phyloP scores from a whole-genome alignment of 2,113 vertebrate genomes.

The Trichechus manatus region DNA sequence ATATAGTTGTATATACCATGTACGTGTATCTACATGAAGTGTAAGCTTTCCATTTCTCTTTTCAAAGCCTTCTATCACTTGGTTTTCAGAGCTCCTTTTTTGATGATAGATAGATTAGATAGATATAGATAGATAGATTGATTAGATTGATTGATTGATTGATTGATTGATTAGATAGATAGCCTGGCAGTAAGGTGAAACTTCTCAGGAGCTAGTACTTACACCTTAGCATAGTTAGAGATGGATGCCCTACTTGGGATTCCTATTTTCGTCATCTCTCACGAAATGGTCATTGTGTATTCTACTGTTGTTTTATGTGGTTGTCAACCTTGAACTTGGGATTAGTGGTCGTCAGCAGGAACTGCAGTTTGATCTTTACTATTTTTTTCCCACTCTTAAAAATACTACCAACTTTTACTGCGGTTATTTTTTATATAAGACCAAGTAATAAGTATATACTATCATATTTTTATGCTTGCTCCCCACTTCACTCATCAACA shows the following conservation, averaged over 20 bases:
- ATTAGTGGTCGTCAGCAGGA: neutral
- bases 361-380: neutral
- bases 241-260: neutral
- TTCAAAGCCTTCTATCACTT: neutral
- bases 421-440: neutral
- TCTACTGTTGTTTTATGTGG: neutral
- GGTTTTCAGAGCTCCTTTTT: neutral
- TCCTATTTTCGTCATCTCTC: neutral
- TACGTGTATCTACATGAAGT: neutral
- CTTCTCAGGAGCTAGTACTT: neutral
- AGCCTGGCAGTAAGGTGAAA: neutral
- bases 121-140: no score
- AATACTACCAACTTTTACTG: neutral
- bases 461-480: neutral
- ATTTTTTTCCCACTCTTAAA: neutral
- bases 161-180: neutral
- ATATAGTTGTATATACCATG: neutral
- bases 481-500: neutral
- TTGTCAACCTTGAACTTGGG: neutral
- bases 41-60: neutral
- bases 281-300: neutral
- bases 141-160: no score
- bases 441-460: neutral
- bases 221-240: neutral
- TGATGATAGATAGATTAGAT: neutral